Evolutionary conservation across 1,140 invertebrate species (phyloP).

Genomic region (Camponotus floridanus): DNA sequence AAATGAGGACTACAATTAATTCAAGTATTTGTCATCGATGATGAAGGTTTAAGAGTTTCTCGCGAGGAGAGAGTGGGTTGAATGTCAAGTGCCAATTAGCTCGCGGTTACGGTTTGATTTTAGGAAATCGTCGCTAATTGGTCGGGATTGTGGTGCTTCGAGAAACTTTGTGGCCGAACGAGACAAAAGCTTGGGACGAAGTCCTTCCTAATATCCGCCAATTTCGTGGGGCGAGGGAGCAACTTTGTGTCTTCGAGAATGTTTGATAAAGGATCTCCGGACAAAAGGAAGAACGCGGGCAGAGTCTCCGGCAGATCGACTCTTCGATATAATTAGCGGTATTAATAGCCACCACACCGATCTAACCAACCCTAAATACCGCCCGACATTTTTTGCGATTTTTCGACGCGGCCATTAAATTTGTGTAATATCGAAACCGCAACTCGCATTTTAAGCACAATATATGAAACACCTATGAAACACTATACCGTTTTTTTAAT

Average conservation of each 20-base stretch:
- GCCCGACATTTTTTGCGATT: conserved; percentile 26
- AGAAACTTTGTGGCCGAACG: conserved; percentile 56
- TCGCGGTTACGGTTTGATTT: conserved; percentile 57
- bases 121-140: conserved; percentile 70
- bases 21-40: conserved; percentile 44
- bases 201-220: conserved; percentile 56
- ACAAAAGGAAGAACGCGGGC: conserved; percentile 47
- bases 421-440: conserved; percentile 38
- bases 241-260: conserved; percentile 47
- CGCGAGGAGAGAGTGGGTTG: conserved; percentile 27
- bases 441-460: background rate
- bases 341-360: conserved; percentile 21
- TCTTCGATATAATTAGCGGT: conserved; percentile 54
- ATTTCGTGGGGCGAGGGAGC: conserved; percentile 4
- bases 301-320: conserved; percentile 14
- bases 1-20: conserved; percentile 31
- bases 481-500: conserved; percentile 12
- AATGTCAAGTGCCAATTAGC: conserved; percentile 77
- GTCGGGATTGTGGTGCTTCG: conserved; percentile 59
- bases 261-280: conserved; percentile 44
- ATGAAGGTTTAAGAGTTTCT: conserved; percentile 43
- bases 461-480: background rate
- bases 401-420: conserved; percentile 34
- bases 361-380: conserved; percentile 25
- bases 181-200: conserved; percentile 60